A percentile compares a stretch with the other conserved stretches of the same genome.
Evolutionary conservation across 2,888 invertebrate species (phyloP).

Genomic region (Ischnura elegans): DNA sequence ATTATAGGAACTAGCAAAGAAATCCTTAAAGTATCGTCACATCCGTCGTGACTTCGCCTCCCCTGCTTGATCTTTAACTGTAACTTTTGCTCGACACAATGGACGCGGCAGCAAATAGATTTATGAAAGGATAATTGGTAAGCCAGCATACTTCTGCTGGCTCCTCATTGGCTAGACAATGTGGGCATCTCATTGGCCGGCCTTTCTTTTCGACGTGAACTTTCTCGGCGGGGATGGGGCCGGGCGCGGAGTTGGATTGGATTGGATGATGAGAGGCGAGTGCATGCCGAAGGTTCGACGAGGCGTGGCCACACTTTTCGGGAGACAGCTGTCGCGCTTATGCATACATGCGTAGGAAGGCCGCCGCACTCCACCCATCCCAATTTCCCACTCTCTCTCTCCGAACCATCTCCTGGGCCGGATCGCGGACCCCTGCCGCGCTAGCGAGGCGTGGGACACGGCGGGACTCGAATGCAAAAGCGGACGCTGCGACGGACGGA

Average conservation of each 20-base stretch:
- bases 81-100: not conserved
- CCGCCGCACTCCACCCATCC: not conserved
- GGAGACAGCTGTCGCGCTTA: constrained; percentile 65
- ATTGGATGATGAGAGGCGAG: not conserved
- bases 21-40: too few species aligned
- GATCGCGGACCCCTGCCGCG: not conserved
- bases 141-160: not conserved
- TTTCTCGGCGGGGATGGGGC: constrained; percentile 43
- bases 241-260: constrained; percentile 32
- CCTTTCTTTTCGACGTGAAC: constrained; percentile 48
- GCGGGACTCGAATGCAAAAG: not conserved
- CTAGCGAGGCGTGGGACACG: not conserved
- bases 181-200: constrained; percentile 44
- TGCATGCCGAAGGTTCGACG: not conserved
- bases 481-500: not conserved
- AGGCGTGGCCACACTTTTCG: constrained; percentile 54
- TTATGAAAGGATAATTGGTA: not conserved
- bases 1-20: too few species aligned
- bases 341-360: constrained; percentile 14
- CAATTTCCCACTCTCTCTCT: not conserved
- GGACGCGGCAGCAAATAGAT: not conserved
- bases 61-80: too few species aligned
- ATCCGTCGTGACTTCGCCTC: too few species aligned
- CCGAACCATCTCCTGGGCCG: not conserved
- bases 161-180: not conserved